Percentiles rank a stretch among this genome's conserved stretches.
Conservation (phyloP, 2,888 invertebrate species). For the Pomacea canaliculata region DNA sequence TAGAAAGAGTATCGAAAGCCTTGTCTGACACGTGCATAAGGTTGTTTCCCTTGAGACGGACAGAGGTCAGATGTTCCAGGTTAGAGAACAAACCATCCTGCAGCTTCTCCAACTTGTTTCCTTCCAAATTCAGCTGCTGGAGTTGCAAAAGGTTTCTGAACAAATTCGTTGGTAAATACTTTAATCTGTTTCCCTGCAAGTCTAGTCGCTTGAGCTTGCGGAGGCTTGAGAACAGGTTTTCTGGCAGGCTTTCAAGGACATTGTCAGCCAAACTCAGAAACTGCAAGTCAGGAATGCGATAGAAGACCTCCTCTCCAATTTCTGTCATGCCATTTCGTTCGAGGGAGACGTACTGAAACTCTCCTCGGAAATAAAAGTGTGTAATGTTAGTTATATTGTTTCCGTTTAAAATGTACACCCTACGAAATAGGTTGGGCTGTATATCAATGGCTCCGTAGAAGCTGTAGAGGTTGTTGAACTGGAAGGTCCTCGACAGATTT, state of each 20-base stretch:
- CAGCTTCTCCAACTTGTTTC: neutral
- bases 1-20: constrained; percentile 3
- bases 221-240: neutral
- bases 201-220: constrained; percentile 7
- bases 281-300: constrained; percentile 5
- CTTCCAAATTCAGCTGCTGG: constrained; percentile 5
- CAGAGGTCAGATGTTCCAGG: neutral
- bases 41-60: constrained; percentile 12
- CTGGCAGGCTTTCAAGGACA: neutral
- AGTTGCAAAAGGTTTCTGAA: constrained; percentile 4
- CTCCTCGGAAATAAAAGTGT: constrained; percentile 10
- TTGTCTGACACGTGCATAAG: neutral
- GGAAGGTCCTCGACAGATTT: constrained; percentile 15
- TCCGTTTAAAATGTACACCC: constrained; percentile 1
- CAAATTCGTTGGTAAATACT: neutral
- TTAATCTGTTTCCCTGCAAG: constrained; percentile 16
- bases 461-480: constrained; percentile 16
- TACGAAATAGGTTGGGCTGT: constrained; percentile 18
- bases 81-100: constrained; percentile 15
- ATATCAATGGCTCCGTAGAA: constrained; percentile 12
- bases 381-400: constrained; percentile 23
- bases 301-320: constrained; percentile 16
- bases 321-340: constrained; percentile 1
- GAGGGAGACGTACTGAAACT: constrained; percentile 14
- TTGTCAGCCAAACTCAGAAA: constrained; percentile 20